A percentile compares a stretch with the other conserved stretches of the same genome.
Conservation (phyloP, 2,113 vertebrate genomes). For the Fregetta grallaria region DNA sequence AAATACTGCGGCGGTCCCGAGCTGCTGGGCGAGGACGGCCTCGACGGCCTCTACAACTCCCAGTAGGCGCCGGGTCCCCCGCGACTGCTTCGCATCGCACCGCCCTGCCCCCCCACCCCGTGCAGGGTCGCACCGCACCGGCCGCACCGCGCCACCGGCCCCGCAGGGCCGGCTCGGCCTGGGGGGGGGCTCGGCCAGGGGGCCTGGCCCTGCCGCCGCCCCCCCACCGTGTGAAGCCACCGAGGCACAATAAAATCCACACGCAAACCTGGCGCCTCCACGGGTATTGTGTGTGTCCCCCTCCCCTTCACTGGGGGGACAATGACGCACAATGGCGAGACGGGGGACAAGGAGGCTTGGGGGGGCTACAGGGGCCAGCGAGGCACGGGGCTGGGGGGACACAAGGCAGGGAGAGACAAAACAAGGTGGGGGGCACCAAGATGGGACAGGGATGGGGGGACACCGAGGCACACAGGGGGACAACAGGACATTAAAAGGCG, state of each 20-base stretch:
- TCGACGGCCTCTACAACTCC: constrained; percentile 83
- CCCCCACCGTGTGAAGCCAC: neutral
- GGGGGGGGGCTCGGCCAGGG: neutral
- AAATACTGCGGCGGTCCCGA: constrained; percentile 83
- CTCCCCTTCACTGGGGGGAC: neutral
- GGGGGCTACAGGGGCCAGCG: neutral
- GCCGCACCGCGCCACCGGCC: neutral
- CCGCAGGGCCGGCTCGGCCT: neutral
- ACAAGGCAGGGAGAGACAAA: neutral
- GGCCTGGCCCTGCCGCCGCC: neutral
- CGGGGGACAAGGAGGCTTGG: no score
- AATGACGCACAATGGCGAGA: neutral
- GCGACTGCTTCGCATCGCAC: neutral
- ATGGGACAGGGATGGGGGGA: neutral
- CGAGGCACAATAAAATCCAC: neutral
- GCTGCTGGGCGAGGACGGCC: constrained; percentile 58
- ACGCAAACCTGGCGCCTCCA: neutral
- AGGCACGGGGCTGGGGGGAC: no score
- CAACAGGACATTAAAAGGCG: neutral
- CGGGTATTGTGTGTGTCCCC: no score
- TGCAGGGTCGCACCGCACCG: neutral
- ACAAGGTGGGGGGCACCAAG: neutral
- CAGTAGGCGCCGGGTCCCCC: constrained; percentile 66
- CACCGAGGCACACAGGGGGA: neutral
- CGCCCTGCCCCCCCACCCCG: neutral